Percentiles rank a stretch among this genome's conserved stretches.
These are phyloP conservation scores for Drosophila orena DNA, from an alignment of 1,140 invertebrate genomes.

Conservation along the genomic window DNA sequence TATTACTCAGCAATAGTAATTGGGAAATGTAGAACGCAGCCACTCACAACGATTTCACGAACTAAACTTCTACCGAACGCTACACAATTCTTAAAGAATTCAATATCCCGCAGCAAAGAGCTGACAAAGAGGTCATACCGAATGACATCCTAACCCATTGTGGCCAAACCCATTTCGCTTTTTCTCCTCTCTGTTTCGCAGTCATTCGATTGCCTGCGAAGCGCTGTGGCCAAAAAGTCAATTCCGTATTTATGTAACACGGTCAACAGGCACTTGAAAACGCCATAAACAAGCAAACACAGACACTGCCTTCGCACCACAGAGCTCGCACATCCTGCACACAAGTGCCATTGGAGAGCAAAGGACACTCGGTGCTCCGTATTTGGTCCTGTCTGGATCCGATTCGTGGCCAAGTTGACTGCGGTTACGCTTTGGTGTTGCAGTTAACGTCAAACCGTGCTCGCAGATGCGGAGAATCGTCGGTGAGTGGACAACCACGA, in stretches of 20 bases:
- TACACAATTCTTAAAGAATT: constrained; percentile 2
- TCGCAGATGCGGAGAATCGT: constrained; percentile 44
- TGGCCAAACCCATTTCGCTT: constrained; percentile 11
- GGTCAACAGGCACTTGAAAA: constrained; percentile 72
- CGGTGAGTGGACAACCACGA: constrained; percentile 54
- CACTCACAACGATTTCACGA: background rate
- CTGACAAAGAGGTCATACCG: background rate
- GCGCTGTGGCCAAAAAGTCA: constrained; percentile 66
- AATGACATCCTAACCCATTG: constrained; percentile 14
- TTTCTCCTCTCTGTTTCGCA: constrained; percentile 11
- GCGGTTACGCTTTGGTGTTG: constrained; percentile 61
- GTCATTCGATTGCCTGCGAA: constrained; percentile 64
- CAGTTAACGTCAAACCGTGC: constrained; percentile 64
- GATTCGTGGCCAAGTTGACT: constrained; percentile 64
- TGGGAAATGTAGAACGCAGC: too few relatives aligned
- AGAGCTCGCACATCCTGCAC: constrained; percentile 47
- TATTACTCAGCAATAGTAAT: too few relatives aligned
- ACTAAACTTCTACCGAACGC: background rate
- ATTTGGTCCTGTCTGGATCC: constrained; percentile 25
- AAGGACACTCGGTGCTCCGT: constrained; percentile 36
- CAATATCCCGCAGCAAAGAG: background rate
- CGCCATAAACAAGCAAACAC: constrained; percentile 70
- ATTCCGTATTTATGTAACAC: constrained; percentile 79
- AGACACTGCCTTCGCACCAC: constrained; percentile 6
- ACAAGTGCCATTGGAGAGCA: constrained; percentile 28